These are phyloP conservation scores for Pemphigus obesinymphae DNA, from an alignment of 1,140 invertebrate species.

Conservation along the genomic window DNA sequence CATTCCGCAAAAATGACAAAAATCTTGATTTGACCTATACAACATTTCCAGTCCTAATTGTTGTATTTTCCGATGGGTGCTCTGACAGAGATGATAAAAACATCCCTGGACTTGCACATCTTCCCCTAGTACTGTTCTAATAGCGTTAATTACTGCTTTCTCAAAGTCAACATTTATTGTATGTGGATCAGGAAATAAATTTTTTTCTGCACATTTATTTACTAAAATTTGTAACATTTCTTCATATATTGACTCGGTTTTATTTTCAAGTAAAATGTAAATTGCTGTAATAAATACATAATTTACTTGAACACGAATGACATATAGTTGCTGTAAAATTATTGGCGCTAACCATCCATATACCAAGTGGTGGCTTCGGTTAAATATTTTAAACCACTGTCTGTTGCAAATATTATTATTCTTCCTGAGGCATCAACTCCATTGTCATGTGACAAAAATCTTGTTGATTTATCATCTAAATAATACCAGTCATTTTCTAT, in stretches of 20 bases:
- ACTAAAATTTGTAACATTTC: background rate
- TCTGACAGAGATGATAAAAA: background rate
- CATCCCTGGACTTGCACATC: background rate
- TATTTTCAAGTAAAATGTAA: background rate
- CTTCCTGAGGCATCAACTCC: no score
- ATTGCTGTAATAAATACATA: background rate
- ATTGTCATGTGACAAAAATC: no score
- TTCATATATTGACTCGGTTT: background rate
- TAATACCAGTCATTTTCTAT: background rate
- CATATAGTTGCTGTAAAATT: background rate
- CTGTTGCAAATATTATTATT: no score
- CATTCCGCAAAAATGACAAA: no score
- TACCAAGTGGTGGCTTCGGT: no score
- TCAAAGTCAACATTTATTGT: no score
- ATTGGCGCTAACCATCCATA: background rate
- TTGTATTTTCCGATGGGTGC: background rate
- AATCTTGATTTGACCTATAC: no score
- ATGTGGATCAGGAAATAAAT: no score
- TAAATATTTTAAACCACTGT: no score
- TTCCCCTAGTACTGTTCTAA: background rate
- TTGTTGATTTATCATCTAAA: background rate
- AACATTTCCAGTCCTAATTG: background rate
- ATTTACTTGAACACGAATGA: background rate
- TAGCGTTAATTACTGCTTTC: background rate
- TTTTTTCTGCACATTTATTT: no score